Evolutionary conservation across 2,797 vertebrate genomes (phyloP), one percentile per base, ranked within the genome.

Genomic region (Chaetophractus vellerosus): DNA sequence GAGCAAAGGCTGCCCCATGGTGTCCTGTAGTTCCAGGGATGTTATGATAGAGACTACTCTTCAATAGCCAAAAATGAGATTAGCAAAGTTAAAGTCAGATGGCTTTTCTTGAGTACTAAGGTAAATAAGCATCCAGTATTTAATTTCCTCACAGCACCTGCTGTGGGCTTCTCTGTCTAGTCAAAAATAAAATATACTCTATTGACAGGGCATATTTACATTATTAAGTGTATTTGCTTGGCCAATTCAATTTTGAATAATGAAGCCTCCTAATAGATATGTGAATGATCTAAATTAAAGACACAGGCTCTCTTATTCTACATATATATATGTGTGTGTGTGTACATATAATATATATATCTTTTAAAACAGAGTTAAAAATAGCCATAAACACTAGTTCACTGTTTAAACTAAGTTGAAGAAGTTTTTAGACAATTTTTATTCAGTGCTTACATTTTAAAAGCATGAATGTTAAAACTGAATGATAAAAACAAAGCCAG

Each of bases 401-500:
- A 61, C 41, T 74, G 7, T 83, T 87, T 88, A 75, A 92, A 93
- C 57, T 88, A 95, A 93, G 81, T 52, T 95, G 63, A 93, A 92
- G 48, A 97, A 97, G n/a, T 96, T 96, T 97, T 93, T 78, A 91
- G 84, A 79, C 97, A 97, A 97, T 96, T 96, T 80, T 97, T 48
- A 92, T 28, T 87, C 38, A 66, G 10, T 69, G 52, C 48, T 90
- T 96, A n/a, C 48, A 93, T 93, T 95, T 94, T 93, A 95, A 95
- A 91, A 95, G 81, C 88, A 89, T 79, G 97, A 3, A 28, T 96
- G 91, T 74, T 87, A 88, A 97, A 97, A 85, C 33, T 96, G 84
- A 98, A 98, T 97, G 97, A 91, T 88, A 97, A 98, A 55, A 97
- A 96, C 66, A 98, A 99, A 98, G 97, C 97, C 97, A 98, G 98